Conservation (phyloP, 2,113 vertebrate species). For the Suricata suricatta region DNA sequence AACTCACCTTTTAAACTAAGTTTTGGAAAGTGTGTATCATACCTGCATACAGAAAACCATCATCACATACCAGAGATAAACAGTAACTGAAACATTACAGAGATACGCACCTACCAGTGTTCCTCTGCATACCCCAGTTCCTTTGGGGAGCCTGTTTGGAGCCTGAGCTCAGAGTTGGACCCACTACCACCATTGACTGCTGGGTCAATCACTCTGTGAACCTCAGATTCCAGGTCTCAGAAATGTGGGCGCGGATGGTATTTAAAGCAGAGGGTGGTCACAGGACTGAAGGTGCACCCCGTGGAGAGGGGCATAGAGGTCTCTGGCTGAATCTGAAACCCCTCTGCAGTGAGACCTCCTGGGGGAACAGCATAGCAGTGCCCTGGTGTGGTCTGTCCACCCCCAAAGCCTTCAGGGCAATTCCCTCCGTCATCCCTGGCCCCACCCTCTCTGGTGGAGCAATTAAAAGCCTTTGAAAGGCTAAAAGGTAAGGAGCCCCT, state of each 20-base stretch:
- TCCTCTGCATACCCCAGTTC: background rate
- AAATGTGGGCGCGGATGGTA: rapidly evolving
- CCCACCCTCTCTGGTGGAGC: background rate
- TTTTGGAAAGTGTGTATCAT: background rate
- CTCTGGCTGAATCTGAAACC: background rate
- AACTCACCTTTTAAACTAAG: slow-evolving; percentile 24
- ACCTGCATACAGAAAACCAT: background rate
- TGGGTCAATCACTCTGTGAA: background rate
- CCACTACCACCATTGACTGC: background rate
- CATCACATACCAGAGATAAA: background rate
- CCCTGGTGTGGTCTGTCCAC: background rate
- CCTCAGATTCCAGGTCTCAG: background rate
- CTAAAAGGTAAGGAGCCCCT: background rate
- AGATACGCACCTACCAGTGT: background rate
- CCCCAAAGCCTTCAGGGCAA: background rate
- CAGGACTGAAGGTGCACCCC: rapidly evolving
- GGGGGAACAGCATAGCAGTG: rapidly evolving
- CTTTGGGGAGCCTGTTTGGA: background rate
- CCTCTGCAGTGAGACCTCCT: no score
- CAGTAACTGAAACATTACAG: background rate
- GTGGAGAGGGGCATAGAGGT: no score
- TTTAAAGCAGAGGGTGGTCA: rapidly evolving
- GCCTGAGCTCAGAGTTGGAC: background rate
- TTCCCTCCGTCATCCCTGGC: background rate
- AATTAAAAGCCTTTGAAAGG: background rate